Evolutionary conservation across 2,797 vertebrate species (phyloP).

Genomic region (Knipowitschia caucasica): DNA sequence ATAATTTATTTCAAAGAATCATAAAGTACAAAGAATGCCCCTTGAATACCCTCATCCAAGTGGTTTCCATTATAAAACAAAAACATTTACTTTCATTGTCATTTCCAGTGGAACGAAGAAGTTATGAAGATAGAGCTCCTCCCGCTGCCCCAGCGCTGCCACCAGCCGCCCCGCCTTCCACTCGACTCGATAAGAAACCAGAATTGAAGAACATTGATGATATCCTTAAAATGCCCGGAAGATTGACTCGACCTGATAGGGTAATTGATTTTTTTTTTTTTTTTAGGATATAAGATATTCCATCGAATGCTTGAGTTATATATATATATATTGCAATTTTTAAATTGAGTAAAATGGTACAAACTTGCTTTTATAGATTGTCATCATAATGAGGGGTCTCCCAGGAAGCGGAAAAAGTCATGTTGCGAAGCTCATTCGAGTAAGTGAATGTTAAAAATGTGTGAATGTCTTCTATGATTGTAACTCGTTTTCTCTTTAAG

Average conservation of each 20-base stretch:
- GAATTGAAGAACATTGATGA: conserved; percentile 97
- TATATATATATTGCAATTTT: no score
- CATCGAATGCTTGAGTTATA: no score
- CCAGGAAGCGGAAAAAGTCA: conserved; percentile 98
- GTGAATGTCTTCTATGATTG: not conserved
- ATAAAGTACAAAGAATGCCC: no score
- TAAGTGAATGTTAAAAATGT: conserved; percentile 64
- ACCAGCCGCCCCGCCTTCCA: conserved; percentile 78
- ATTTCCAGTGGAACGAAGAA: conserved; percentile 84
- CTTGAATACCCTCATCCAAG: no score
- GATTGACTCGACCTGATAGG: conserved; percentile 88
- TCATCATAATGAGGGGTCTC: conserved; percentile 97
- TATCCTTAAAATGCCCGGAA: conserved; percentile 91
- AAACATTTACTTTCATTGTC: not conserved
- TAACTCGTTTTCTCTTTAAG: conserved; percentile 54
- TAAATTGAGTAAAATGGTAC: no score
- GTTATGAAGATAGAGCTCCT: conserved; percentile 87
- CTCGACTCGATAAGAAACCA: conserved; percentile 90
- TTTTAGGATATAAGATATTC: no score
- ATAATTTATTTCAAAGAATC: no score
- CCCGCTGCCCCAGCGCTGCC: conserved; percentile 72
- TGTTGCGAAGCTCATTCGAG: conserved; percentile 95
- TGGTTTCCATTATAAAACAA: no score
- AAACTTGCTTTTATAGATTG: conserved; percentile 88
- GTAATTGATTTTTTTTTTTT: no score